These are phyloP conservation scores for Clupea harengus DNA, from an alignment of 2,113 vertebrate genomes.

Conservation along the genomic window DNA sequence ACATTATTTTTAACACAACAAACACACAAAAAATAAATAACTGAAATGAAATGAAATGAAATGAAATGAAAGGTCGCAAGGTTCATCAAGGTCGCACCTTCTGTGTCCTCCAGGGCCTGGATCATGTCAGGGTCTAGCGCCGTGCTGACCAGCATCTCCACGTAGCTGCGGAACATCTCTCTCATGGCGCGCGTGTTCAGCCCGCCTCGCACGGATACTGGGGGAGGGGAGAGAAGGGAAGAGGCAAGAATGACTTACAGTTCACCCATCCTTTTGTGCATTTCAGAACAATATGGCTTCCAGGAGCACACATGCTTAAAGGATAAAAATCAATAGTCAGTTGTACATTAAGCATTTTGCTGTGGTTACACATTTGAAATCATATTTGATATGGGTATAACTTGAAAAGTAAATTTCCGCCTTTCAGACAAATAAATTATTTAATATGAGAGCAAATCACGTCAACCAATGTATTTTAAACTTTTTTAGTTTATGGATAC, in stretches of 20 bases:
- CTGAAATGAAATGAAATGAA: background rate
- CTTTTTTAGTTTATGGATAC: background rate
- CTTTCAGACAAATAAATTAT: too few species aligned
- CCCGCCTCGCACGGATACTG: constrained; percentile 75
- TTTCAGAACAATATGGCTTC: background rate
- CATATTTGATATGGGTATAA: background rate
- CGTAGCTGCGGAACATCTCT: constrained; percentile 93
- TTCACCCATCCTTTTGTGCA: background rate
- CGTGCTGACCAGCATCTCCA: constrained; percentile 93
- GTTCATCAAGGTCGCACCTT: background rate
- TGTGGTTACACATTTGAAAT: background rate
- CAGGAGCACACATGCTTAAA: background rate
- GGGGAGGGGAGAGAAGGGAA: background rate
- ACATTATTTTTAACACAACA: background rate
- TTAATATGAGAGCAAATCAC: background rate
- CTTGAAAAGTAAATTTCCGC: too few species aligned
- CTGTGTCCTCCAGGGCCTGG: constrained; percentile 83
- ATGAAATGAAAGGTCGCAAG: background rate
- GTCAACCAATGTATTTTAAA: background rate
- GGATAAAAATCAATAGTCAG: background rate
- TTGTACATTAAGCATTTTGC: background rate
- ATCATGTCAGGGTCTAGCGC: constrained; percentile 93
- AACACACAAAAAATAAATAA: background rate
- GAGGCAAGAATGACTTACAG: background rate
- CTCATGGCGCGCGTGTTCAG: constrained; percentile 88